Evolutionary conservation across 2,888 invertebrate genomes (phyloP).

Genomic region (Torymus auratus): DNA sequence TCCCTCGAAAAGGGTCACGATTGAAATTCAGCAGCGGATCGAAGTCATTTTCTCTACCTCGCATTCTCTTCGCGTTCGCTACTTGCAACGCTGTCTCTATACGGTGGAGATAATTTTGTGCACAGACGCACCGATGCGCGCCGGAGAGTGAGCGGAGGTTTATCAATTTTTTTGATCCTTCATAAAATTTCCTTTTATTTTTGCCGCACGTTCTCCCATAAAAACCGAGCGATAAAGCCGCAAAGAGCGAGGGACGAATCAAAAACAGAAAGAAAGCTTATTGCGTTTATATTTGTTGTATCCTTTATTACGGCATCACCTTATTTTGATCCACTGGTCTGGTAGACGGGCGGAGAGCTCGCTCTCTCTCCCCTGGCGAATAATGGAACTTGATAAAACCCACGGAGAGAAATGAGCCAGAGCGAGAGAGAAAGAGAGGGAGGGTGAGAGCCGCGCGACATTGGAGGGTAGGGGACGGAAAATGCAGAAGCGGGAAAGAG

Average conservation of each 20-base stretch:
- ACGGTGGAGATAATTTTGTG: not conserved
- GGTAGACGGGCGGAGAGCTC: slow-evolving; percentile 8
- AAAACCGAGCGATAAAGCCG: not conserved
- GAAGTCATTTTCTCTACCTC: not conserved
- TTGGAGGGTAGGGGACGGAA: not conserved
- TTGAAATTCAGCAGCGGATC: slow-evolving; percentile 6
- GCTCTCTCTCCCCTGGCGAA: slow-evolving; percentile 15
- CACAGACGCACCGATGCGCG: not conserved
- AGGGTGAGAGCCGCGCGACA: not conserved
- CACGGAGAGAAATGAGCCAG: slow-evolving; percentile 2
- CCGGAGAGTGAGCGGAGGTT: no score
- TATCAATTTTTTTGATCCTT: not conserved
- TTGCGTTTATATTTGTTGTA: slow-evolving; percentile 12
- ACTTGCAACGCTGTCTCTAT: not conserved
- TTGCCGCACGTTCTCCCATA: not conserved
- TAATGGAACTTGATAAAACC: slow-evolving; percentile 50
- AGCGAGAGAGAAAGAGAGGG: slow-evolving; percentile 1
- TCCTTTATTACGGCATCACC: slow-evolving; percentile 40
- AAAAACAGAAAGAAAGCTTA: not conserved
- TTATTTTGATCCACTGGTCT: slow-evolving; percentile 23
- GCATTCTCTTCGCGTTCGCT: not conserved
- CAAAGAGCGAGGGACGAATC: not conserved
- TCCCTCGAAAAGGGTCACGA: not conserved
- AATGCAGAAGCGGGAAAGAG: not conserved
- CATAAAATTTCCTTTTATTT: not conserved